phyloP scores from a whole-genome alignment of 2,113 vertebrate species.

The Gadus chalcogrammus region DNA sequence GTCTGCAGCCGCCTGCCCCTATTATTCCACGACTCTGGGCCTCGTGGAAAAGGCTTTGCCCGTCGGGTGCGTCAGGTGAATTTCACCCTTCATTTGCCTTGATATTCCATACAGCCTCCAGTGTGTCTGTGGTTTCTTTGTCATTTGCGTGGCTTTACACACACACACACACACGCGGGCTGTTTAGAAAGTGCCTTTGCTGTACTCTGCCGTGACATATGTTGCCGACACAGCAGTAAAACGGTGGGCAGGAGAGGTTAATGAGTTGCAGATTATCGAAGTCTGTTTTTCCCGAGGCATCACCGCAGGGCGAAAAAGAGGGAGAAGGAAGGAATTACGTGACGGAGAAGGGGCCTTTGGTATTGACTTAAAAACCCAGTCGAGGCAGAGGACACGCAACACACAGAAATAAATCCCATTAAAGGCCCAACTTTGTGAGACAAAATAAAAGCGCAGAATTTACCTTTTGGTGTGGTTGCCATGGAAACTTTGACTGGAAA shows the following conservation, averaged over 20 bases:
- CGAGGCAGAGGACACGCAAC: too few relatives aligned
- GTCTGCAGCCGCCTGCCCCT: constrained; percentile 28
- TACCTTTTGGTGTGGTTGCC: too few relatives aligned
- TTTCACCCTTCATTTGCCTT: constrained; percentile 53
- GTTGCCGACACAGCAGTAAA: constrained; percentile 51
- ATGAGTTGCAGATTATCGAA: constrained; percentile 52
- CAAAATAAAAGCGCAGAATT: too few relatives aligned
- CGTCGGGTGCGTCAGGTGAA: constrained; percentile 33
- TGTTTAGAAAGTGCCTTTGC: constrained; percentile 37
- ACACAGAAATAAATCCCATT: too few relatives aligned
- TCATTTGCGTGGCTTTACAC: constrained; percentile 47
- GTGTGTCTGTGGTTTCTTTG: constrained; percentile 22
- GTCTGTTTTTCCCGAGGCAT: constrained; percentile 19
- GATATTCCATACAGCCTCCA: constrained; percentile 16
- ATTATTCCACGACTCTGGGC: constrained; percentile 37
- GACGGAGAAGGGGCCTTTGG: not conserved
- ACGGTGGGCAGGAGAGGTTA: constrained; percentile 40
- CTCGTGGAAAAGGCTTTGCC: constrained; percentile 37
- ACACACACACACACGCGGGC: constrained; percentile 13
- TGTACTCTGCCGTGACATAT: constrained; percentile 44
- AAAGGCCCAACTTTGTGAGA: too few relatives aligned
- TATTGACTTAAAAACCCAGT: constrained; percentile 20
- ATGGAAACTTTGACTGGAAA: too few relatives aligned
- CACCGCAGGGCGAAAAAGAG: constrained; percentile 25
- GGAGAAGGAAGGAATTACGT: constrained; percentile 4